Evolutionary conservation across 2,888 invertebrate genomes (phyloP).

Genomic region (Apoda limacodes): DNA sequence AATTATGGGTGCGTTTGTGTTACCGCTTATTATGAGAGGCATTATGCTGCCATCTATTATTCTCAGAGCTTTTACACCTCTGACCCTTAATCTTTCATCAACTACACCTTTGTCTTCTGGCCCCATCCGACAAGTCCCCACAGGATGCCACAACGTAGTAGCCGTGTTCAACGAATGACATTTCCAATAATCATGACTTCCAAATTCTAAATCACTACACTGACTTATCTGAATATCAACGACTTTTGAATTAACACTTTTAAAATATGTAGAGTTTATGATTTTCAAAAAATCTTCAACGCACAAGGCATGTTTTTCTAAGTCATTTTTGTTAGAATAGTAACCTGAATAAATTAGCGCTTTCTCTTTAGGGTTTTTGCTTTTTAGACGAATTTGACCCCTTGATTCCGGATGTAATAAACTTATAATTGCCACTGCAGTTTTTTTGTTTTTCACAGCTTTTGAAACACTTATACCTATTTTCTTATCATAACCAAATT

Average conservation of each 20-base stretch:
- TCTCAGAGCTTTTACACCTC: constrained; percentile 65
- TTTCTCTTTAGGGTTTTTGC: constrained; percentile 26
- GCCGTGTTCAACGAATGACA: constrained; percentile 34
- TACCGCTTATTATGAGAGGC: constrained; percentile 70
- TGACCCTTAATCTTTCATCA: constrained; percentile 40
- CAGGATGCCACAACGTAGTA: constrained; percentile 30
- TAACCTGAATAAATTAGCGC: constrained; percentile 30
- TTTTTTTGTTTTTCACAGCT: constrained; percentile 19
- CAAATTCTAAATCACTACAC: constrained; percentile 27
- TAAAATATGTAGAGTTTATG: constrained; percentile 23
- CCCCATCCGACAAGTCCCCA: constrained; percentile 42
- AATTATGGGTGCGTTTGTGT: constrained; percentile 70
- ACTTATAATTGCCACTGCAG: constrained; percentile 22
- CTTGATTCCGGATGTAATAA: constrained; percentile 35
- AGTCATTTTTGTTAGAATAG: constrained; percentile 26
- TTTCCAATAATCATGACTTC: constrained; percentile 36
- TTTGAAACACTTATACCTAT: constrained; percentile 25
- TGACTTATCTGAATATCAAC: constrained; percentile 25
- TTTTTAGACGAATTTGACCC: constrained; percentile 31
- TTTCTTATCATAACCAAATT: constrained; percentile 26
- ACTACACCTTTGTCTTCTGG: constrained; percentile 29
- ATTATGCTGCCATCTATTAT: constrained; percentile 75
- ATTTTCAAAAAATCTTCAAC: constrained; percentile 24
- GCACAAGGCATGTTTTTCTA: constrained; percentile 23
- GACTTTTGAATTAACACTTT: constrained; percentile 19